phyloP scores from a whole-genome alignment of 2,888 invertebrate genomes.

The Eledona agricola region DNA sequence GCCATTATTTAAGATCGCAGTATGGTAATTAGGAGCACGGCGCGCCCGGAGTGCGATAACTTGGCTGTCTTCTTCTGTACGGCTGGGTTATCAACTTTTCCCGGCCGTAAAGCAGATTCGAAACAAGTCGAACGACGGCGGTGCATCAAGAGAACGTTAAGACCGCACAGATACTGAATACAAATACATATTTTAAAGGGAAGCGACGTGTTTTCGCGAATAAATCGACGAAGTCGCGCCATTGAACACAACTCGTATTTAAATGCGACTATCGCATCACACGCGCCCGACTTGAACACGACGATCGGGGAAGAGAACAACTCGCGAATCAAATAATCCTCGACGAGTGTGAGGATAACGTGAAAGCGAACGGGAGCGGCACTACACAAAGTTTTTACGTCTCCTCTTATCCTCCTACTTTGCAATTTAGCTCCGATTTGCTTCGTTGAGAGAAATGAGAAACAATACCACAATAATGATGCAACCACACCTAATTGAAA shows the following conservation, averaged over 20 bases:
- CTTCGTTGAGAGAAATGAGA: too few relatives aligned
- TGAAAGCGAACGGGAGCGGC: conserved; percentile 37
- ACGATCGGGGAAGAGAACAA: conserved; percentile 42
- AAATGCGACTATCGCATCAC: conserved; percentile 56
- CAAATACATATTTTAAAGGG: conserved; percentile 57
- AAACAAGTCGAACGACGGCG: conserved; percentile 53
- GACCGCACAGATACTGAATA: conserved; percentile 57
- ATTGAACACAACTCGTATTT: conserved; percentile 55
- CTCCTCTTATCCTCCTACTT: too few relatives aligned
- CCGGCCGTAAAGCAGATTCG: conserved; percentile 53
- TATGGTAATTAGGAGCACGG: conserved; percentile 57
- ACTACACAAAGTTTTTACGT: too few relatives aligned
- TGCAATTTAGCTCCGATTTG: too few relatives aligned
- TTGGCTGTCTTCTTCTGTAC: conserved; percentile 46
- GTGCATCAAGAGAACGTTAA: conserved; percentile 58
- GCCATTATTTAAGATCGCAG: conserved; percentile 63
- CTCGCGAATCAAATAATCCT: conserved; percentile 48
- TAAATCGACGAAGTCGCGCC: conserved; percentile 53
- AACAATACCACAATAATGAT: too few relatives aligned
- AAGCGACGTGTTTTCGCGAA: conserved; percentile 51
- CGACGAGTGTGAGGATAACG: conserved; percentile 38
- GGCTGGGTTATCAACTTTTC: conserved; percentile 54
- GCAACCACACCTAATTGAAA: too few relatives aligned
- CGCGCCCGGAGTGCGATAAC: conserved; percentile 53
- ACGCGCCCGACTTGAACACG: conserved; percentile 52